phyloP scores from a whole-genome alignment of 2,888 invertebrate genomes.

The Macrophya annulata region DNA sequence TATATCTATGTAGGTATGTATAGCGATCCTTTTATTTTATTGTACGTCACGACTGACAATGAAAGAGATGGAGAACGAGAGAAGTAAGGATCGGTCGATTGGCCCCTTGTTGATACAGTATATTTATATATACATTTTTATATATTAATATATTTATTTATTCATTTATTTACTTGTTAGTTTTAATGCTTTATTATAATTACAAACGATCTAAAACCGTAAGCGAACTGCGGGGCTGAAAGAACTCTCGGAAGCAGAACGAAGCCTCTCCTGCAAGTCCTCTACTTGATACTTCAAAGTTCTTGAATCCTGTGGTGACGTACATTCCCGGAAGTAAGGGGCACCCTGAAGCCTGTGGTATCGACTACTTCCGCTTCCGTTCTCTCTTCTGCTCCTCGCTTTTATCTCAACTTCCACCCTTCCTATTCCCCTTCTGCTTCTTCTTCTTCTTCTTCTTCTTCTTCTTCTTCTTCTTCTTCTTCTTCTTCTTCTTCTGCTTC shows the following conservation, averaged over 20 bases:
- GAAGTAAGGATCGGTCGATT: background rate
- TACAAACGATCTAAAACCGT: background rate
- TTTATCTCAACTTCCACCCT: constrained; percentile 9
- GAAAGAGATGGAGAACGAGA: background rate
- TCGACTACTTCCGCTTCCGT: constrained; percentile 38
- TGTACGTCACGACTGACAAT: background rate
- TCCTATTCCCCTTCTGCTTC: background rate
- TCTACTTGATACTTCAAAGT: constrained; percentile 11
- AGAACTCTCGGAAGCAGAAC: constrained; percentile 7
- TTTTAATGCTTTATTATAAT: background rate
- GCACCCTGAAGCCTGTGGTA: constrained; percentile 42
- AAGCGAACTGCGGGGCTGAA: background rate
- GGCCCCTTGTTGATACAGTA: background rate
- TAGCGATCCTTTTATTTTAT: constrained; percentile 14
- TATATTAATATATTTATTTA: background rate
- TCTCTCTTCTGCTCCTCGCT: constrained; percentile 11
- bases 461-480: background rate
- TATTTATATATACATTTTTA: background rate
- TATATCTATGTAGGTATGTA: background rate
- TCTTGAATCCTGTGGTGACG: constrained; percentile 38
- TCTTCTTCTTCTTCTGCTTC: background rate
- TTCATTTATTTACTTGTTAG: background rate
- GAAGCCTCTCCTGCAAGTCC: background rate
- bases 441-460: background rate
- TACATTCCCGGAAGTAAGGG: constrained; percentile 36